Evolutionary conservation across 2,888 invertebrate species (phyloP).

Genomic region (Deilephila elpenor): DNA sequence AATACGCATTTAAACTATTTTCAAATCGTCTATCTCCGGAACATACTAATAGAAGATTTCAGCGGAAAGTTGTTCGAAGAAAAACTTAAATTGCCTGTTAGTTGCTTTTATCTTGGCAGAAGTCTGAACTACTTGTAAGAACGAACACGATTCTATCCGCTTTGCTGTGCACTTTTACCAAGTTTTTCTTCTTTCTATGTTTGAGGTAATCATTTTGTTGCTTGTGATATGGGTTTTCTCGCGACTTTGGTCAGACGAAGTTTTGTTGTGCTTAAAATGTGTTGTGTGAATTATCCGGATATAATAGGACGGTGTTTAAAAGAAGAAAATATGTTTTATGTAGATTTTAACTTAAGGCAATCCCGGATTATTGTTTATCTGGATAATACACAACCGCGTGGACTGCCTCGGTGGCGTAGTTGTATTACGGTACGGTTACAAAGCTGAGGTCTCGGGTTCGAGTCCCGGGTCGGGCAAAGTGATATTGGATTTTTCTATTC

Average conservation of each 20-base stretch:
- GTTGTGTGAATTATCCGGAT: not conserved
- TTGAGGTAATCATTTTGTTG: conserved; percentile 9
- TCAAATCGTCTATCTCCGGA: not conserved
- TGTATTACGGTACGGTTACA: no score
- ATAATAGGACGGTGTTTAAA: no score
- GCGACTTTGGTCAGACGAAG: not conserved
- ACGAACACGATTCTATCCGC: conserved; percentile 50
- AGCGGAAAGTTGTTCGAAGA: conserved; percentile 41
- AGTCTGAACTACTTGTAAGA: conserved; percentile 56
- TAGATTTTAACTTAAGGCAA: no score
- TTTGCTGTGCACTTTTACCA: conserved; percentile 43
- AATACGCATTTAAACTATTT: not conserved
- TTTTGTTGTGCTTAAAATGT: not conserved
- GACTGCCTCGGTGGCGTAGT: no score
- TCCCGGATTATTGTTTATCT: no score
- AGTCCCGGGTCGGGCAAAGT: no score
- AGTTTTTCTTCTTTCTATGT: conserved; percentile 37
- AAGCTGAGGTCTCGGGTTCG: no score
- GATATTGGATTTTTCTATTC: no score
- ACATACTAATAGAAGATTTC: conserved; percentile 13
- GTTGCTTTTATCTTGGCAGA: conserved; percentile 63
- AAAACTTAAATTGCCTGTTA: conserved; percentile 78
- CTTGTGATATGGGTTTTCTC: not conserved
- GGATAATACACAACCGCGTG: no score
- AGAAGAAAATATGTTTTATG: no score